A percentile compares a stretch with the other conserved stretches of the same genome.
Evolutionary conservation across 2,888 invertebrate species (phyloP).

Genomic region (Andrena bucephala): DNA sequence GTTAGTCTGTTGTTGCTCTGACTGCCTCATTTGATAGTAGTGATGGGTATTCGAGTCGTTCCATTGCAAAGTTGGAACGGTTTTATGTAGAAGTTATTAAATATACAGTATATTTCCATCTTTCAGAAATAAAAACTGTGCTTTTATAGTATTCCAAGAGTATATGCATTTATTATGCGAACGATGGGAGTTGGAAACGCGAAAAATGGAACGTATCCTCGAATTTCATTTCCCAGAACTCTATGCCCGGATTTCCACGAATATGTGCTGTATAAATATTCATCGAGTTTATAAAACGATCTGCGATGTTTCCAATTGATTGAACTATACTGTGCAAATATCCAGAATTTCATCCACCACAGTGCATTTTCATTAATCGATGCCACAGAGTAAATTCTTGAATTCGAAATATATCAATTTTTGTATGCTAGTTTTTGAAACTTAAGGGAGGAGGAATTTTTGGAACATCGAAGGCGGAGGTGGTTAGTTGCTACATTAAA

Average conservation of each 20-base stretch:
- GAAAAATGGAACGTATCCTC: conserved; percentile 31
- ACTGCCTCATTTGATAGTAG: too few species aligned
- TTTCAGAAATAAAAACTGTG: too few species aligned
- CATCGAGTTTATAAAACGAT: conserved; percentile 13
- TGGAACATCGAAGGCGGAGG: background rate
- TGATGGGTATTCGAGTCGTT: too few species aligned
- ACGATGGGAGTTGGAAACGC: conserved; percentile 12
- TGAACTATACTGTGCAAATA: background rate
- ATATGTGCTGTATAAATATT: conserved; percentile 20
- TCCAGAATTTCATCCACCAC: background rate
- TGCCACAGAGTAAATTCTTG: too few species aligned
- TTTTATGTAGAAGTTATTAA: too few species aligned
- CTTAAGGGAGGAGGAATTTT: background rate
- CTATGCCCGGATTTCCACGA: background rate
- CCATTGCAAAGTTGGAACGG: too few species aligned
- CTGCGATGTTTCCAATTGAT: background rate
- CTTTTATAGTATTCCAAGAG: too few species aligned
- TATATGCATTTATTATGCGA: too few species aligned
- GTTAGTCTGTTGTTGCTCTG: too few species aligned
- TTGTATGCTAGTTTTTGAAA: background rate
- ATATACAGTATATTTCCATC: too few species aligned
- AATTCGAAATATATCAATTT: background rate
- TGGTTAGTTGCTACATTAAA: background rate
- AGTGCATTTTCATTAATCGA: background rate
- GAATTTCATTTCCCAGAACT: conserved; percentile 27